phyloP scores from a whole-genome alignment of 2,797 vertebrate genomes.

The Benthosema pterotum region DNA sequence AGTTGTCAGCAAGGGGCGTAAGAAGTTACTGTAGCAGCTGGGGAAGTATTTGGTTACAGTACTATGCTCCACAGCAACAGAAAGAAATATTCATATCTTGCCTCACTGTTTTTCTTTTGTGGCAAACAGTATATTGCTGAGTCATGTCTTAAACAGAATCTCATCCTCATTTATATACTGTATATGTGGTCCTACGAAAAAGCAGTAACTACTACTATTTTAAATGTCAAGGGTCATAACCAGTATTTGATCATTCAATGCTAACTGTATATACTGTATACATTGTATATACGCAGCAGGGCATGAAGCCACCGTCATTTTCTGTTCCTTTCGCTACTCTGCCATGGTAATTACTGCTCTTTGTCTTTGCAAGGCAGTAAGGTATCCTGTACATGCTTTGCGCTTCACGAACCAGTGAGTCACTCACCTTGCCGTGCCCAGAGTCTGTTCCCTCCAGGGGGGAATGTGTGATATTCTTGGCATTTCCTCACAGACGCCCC shows the following conservation, averaged over 20 bases:
- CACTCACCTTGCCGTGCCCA: slow-evolving; percentile 15
- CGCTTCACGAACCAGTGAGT: slow-evolving; percentile 17
- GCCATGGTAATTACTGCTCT: no score
- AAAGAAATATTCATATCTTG: slow-evolving; percentile 14
- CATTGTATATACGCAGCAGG: no score
- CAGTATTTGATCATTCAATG: no score
- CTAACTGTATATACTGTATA: no score
- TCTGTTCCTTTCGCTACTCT: no score
- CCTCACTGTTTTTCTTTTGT: slow-evolving; percentile 2
- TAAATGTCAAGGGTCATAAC: no score
- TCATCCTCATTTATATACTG: slow-evolving; percentile 4
- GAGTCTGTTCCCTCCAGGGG: slow-evolving; percentile 13
- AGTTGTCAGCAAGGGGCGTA: background rate
- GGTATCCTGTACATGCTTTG: slow-evolving; percentile 1
- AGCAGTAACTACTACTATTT: no score
- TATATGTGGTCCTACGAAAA: no score
- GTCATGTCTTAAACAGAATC: slow-evolving; percentile 21
- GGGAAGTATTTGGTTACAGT: background rate
- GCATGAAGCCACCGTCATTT: no score
- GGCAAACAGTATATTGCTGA: background rate
- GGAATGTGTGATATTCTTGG: slow-evolving; percentile 63
- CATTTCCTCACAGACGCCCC: slow-evolving; percentile 53
- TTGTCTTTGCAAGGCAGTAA: background rate
- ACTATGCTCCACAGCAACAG: slow-evolving; percentile 1
- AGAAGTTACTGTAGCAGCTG: slow-evolving; percentile 5